A percentile compares a stretch with the other conserved stretches of the same genome.
Evolutionary conservation across 2,888 invertebrate species (phyloP).

Genomic region (Sialis fuliginosa): DNA sequence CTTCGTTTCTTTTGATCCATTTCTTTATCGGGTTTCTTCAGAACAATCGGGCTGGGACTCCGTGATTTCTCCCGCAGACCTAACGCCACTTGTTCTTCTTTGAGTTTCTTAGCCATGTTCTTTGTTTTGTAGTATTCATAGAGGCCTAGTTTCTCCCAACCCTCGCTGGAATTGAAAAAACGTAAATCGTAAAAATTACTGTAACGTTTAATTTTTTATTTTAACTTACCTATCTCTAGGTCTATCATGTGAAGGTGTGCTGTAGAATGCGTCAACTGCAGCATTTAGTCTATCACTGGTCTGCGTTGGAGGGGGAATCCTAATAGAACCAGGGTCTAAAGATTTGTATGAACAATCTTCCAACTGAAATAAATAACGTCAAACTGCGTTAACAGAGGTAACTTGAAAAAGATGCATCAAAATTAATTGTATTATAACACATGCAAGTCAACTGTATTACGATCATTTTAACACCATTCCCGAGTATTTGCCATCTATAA

Average conservation of each 20-base stretch:
- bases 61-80: conserved; percentile 55
- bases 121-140: conserved; percentile 98
- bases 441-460: neutral
- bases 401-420: neutral
- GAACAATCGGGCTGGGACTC: conserved; percentile 60
- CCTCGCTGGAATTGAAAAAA: conserved; percentile 49
- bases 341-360: conserved; percentile 83
- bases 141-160: conserved; percentile 95
- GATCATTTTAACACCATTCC: neutral
- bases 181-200: neutral
- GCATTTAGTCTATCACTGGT: conserved; percentile 83
- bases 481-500: neutral
- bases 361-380: conserved; percentile 29
- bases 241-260: conserved; percentile 83
- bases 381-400: neutral
- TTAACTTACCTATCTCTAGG: conserved; percentile 68
- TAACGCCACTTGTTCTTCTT: conserved; percentile 62
- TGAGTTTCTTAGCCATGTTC: conserved; percentile 73
- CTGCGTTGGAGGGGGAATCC: conserved; percentile 87
- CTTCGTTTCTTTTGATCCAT: conserved; percentile 56
- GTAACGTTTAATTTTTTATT: neutral
- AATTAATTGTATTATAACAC: conserved; percentile 1
- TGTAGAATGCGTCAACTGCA: conserved; percentile 93
- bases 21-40: conserved; percentile 53
- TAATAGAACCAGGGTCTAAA: conserved; percentile 74